phyloP scores from a whole-genome alignment of 2,797 vertebrate species.

The Triplophysa yarkandensis region DNA sequence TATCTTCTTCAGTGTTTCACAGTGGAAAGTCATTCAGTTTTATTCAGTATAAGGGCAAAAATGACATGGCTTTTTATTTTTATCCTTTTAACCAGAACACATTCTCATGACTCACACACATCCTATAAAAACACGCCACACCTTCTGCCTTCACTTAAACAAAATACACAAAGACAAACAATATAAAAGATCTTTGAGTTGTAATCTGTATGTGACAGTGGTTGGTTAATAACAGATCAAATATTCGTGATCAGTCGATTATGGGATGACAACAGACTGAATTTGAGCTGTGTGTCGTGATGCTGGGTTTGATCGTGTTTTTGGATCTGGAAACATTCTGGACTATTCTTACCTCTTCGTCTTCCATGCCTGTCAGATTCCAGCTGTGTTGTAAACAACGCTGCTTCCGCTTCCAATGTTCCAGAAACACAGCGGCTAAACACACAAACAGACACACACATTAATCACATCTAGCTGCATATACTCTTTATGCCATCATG shows the following conservation, averaged over 20 bases:
- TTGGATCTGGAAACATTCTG: not conserved
- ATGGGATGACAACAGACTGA: not conserved
- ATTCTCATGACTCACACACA: conserved; percentile 62
- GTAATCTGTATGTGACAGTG: not conserved
- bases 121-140: conserved; percentile 8
- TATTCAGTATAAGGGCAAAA: too few species aligned
- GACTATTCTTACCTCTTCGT: conserved; percentile 85
- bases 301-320: conserved; percentile 36
- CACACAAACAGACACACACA: conserved; percentile 48
- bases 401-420: conserved; percentile 96
- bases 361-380: conserved; percentile 93
- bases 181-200: too few species aligned
- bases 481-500: conserved; percentile 3
- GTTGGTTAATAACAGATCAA: not conserved
- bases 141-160: not conserved
- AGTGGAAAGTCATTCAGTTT: too few species aligned
- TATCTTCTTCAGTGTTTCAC: too few species aligned
- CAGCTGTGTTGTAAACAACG: conserved; percentile 92
- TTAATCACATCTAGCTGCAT: not conserved
- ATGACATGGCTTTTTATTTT: too few species aligned
- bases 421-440: conserved; percentile 93
- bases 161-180: too few species aligned
- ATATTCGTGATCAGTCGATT: not conserved
- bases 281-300: conserved; percentile 29
- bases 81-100: conserved; percentile 57